phyloP scores from a whole-genome alignment of 2,888 invertebrate genomes.

The Amblyteles armatorius region DNA sequence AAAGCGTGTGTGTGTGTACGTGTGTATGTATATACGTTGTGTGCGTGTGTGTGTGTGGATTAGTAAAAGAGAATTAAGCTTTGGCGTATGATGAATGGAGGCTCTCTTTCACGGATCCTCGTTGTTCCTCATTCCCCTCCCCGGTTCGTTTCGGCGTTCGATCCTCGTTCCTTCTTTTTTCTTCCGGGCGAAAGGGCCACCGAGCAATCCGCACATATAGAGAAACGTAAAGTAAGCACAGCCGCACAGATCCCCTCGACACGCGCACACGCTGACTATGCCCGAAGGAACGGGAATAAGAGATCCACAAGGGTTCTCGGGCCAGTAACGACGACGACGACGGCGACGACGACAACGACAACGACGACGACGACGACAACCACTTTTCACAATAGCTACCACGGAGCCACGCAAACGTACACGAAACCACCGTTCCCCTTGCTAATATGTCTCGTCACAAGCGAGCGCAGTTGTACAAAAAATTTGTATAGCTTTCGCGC shows the following conservation, averaged over 20 bases:
- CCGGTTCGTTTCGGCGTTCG: conserved; percentile 62
- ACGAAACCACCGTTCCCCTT: conserved; percentile 42
- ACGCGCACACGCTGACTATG: conserved; percentile 57
- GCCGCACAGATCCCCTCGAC: conserved; percentile 57
- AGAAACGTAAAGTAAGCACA: conserved; percentile 57
- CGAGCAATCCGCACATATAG: conserved; percentile 68
- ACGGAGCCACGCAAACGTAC: conserved; percentile 55
- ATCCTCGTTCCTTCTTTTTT: conserved; percentile 65
- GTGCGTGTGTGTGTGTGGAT: conserved; percentile 34
- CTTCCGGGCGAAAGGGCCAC: conserved; percentile 59
- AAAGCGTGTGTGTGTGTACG: not conserved
- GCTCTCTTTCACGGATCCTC: conserved; percentile 65
- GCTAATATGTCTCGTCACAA: conserved; percentile 44
- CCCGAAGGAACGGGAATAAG: conserved; percentile 35
- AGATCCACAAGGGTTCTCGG: conserved; percentile 30
- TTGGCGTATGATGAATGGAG: conserved; percentile 42
- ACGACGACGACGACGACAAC: conserved; percentile 46
- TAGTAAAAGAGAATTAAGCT: conserved; percentile 55
- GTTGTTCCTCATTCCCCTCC: conserved; percentile 64
- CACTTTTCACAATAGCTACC: conserved; percentile 56
- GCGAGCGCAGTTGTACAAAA: conserved; percentile 9
- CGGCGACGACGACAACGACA: conserved; percentile 43
- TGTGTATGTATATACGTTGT: not conserved
- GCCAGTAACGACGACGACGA: conserved; percentile 35
- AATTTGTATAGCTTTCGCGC: not conserved